Base-by-base conservation (phyloP, 53 echinoderm and acorn worm species). In the Echinometra lucunter region DNA sequence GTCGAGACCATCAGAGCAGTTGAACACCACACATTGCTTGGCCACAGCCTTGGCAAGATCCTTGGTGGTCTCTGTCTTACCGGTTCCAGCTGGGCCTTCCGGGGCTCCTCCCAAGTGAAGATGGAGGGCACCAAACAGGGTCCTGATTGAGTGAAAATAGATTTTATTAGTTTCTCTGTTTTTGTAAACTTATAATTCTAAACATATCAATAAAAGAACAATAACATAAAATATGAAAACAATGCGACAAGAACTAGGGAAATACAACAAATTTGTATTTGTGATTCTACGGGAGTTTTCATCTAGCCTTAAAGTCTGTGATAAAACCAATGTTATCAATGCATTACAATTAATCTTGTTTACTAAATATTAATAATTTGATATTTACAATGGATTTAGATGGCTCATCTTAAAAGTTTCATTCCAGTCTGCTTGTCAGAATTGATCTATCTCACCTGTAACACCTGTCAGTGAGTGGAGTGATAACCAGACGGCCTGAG, bases 21-120 rank as follows among this genome's bases (percentile, higher is more conserved):
- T 98, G 94, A 98, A 98, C 32, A 98, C 99, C 94, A 98, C 99
- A 58, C 99, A 98, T 94, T 98, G 99, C 92, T 98, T 98, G 93
- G 99, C 99, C 3, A 98, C 99, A 66, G 99, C 99, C 95, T 98
- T 98, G 89, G 99, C 99, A 83, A 98, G 87, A 96, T 98, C 99
- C 95, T 98, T 98, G 90, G 99, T 98, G 78, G 99, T 98, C 92
- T 98, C 99, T 17, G 99, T 98, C 95, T 98, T 98, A 56, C 98
- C 99, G 5, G 97, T 98, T 17, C 98, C 97, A 27, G 99, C 98
- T 0, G 97, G 99, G 3, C 99, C 99, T 67, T 98, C 99, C 60
- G 99, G 99, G 28, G 99, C 99, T 30, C 99, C 99, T n/a, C 99
- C 99, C 28, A 98, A 94, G 94, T 98, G 99, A 57, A 98, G 98